Conservation (phyloP, 2,113 vertebrate genomes). For the Kobus ellipsiprymnus region DNA sequence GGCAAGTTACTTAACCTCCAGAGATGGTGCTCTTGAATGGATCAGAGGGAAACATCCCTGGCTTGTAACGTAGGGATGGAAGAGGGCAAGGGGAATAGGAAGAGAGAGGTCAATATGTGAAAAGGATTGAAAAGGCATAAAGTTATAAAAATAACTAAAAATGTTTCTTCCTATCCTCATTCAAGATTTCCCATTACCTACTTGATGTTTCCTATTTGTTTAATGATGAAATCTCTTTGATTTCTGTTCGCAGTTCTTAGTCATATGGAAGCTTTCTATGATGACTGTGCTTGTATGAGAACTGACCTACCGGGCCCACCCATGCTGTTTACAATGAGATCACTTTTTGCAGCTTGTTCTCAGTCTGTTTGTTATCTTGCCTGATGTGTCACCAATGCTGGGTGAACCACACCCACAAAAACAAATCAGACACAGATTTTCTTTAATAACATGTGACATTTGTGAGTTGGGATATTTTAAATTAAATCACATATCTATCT, state of each 20-base stretch:
- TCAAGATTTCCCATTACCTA: background rate
- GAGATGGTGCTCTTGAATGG: background rate
- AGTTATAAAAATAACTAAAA: background rate
- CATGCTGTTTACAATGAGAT: slow-evolving; percentile 46
- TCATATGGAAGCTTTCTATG: slow-evolving; percentile 21
- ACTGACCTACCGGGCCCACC: slow-evolving; percentile 46
- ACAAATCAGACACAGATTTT: slow-evolving; percentile 61
- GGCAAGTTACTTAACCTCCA: background rate
- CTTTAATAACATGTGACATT: background rate
- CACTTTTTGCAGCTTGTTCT: slow-evolving; percentile 31
- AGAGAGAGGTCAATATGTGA: background rate
- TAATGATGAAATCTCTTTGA: background rate
- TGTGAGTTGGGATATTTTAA: slow-evolving; percentile 15
- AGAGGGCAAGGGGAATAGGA: too few species aligned
- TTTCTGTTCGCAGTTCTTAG: background rate
- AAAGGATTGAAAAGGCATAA: background rate
- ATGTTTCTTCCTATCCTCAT: background rate
- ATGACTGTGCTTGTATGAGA: background rate
- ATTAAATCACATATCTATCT: slow-evolving; percentile 28
- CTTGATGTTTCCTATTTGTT: slow-evolving; percentile 45
- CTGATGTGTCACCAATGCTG: slow-evolving; percentile 53
- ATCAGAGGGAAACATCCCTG: background rate
- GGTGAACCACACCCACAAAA: slow-evolving; percentile 54
- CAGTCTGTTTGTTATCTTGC: slow-evolving; percentile 34
- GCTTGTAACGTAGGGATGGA: background rate